Evolutionary conservation across 2,797 vertebrate species (phyloP).

Genomic region (Tamandua tetradactyla): DNA sequence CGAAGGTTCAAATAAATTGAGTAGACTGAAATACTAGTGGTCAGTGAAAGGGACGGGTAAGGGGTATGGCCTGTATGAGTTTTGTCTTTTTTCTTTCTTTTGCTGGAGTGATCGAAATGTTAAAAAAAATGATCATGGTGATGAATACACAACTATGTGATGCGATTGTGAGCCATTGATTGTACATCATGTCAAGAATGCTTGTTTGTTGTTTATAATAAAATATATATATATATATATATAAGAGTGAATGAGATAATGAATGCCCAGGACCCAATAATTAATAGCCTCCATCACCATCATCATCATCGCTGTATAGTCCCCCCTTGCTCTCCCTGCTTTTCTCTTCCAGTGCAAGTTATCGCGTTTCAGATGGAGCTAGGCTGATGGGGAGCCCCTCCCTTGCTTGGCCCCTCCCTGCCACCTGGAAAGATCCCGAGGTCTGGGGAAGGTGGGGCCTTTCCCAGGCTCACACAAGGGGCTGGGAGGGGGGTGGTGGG

Average conservation of each 20-base stretch:
- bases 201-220: no score
- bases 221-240: no score
- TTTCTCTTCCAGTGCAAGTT: not conserved
- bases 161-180: no score
- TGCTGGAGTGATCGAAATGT: no score
- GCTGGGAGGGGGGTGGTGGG: rapidly evolving
- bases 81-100: no score
- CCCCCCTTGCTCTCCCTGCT: not conserved
- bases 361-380: not conserved
- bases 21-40: no score
- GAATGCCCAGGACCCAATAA: not conserved
- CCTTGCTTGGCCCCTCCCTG: not conserved
- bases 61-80: no score
- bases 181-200: no score
- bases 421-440: not conserved
- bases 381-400: not conserved
- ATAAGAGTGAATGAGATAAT: not conserved
- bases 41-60: no score
- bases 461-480: not conserved
- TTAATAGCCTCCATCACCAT: not conserved
- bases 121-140: no score
- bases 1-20: no score
- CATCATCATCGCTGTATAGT: not conserved
- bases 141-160: no score
- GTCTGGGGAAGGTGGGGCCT: not conserved